Conservation (phyloP, 2,888 invertebrate genomes). For the Ryuthela nishihirai region DNA sequence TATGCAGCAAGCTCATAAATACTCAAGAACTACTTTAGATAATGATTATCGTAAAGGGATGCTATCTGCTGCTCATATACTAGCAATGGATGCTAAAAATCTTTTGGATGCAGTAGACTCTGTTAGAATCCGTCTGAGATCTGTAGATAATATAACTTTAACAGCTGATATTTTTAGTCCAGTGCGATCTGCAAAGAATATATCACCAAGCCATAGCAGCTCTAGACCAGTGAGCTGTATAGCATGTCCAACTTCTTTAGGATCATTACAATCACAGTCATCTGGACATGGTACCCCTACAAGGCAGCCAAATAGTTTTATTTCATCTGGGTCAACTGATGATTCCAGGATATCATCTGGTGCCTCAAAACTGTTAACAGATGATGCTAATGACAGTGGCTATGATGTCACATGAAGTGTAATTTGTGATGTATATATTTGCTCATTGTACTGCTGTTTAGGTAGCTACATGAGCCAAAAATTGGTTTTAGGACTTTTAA, state of each 20-base stretch:
- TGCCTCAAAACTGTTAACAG: conserved; percentile 18
- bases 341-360: conserved; percentile 16
- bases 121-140: conserved; percentile 58
- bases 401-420: conserved; percentile 31
- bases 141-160: background rate
- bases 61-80: conserved; percentile 89
- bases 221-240: conserved; percentile 23
- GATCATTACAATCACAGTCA: conserved; percentile 13
- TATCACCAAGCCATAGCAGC: background rate
- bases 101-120: conserved; percentile 90
- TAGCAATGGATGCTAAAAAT: conserved; percentile 97
- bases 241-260: conserved; percentile 12
- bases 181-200: background rate
- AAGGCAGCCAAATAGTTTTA: conserved; percentile 19
- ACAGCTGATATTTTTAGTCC: background rate
- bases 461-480: no score
- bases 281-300: conserved; percentile 12
- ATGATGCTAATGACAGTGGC: conserved; percentile 34
- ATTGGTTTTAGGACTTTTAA: background rate
- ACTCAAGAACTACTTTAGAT: conserved; percentile 83
- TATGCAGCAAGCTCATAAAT: conserved; percentile 89
- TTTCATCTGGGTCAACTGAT: conserved; percentile 17
- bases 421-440: no score
- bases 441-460: background rate
- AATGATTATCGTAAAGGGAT: conserved; percentile 85